These are phyloP conservation scores for Scomberomorus guttatus DNA, from an alignment of 2,797 vertebrate species.

Conservation along the genomic window DNA sequence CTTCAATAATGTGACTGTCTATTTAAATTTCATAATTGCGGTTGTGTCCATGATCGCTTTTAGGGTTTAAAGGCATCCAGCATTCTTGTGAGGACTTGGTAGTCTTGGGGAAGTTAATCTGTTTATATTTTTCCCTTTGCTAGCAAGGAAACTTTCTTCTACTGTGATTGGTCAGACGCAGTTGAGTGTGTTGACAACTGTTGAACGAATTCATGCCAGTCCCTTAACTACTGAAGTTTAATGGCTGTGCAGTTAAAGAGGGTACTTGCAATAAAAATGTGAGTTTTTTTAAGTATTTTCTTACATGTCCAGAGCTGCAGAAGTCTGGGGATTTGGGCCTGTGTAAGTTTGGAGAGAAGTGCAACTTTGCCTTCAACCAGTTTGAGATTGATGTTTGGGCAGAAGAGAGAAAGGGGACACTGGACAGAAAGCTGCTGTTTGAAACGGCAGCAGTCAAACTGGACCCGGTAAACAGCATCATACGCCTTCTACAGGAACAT, in stretches of 20 bases:
- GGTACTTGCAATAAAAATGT: too few species aligned
- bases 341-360: constrained; percentile 94
- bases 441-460: constrained; percentile 63
- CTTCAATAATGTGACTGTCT: not conserved
- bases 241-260: not conserved
- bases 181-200: not conserved
- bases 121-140: not conserved
- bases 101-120: not conserved
- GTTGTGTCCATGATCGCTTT: not conserved
- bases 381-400: constrained; percentile 98
- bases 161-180: not conserved
- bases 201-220: not conserved
- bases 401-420: constrained; percentile 91
- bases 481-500: constrained; percentile 73
- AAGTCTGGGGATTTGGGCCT: constrained; percentile 73
- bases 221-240: not conserved
- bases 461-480: constrained; percentile 65
- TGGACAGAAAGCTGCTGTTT: constrained; percentile 92
- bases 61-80: not conserved
- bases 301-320: constrained; percentile 87
- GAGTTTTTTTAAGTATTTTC: not conserved
- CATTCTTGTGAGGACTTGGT: not conserved
- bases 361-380: constrained; percentile 97
- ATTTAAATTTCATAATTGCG: not conserved
- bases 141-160: not conserved